Conservation (phyloP, 2,888 invertebrate species). For the Horisme vitalbata region DNA sequence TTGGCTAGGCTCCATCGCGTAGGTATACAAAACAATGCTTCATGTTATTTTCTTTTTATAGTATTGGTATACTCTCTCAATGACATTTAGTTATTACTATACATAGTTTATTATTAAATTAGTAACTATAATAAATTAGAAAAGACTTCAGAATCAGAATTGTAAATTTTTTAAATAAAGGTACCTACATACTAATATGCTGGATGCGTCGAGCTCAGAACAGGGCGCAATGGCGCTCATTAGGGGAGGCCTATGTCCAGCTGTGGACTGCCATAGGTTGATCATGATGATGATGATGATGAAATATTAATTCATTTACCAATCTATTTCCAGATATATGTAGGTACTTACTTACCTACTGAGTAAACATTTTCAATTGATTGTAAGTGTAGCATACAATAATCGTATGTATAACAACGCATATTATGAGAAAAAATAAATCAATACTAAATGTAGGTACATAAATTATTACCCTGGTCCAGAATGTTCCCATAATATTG, state of each 20-base stretch:
- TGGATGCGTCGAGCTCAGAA: no score
- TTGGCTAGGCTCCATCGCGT: slow-evolving; percentile 50
- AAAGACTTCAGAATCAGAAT: slow-evolving; percentile 48
- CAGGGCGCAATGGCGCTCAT: no score
- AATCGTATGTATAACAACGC: background rate
- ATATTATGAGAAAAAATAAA: background rate
- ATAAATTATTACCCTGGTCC: slow-evolving; percentile 9
- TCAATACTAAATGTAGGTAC: background rate
- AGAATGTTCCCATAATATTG: slow-evolving; percentile 15
- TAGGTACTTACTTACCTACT: no score
- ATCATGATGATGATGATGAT: no score
- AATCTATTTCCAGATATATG: no score
- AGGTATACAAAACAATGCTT: slow-evolving; percentile 54
- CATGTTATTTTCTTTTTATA: slow-evolving; percentile 46
- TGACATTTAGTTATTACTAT: slow-evolving; percentile 63
- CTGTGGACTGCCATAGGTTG: no score
- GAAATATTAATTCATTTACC: background rate
- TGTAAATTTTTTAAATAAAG: background rate
- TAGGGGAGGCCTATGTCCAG: no score
- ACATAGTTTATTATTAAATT: slow-evolving; percentile 67
- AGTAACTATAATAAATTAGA: slow-evolving; percentile 56
- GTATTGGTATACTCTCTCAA: slow-evolving; percentile 23
- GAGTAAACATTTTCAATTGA: no score
- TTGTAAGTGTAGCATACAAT: background rate
- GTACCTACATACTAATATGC: no score